phyloP scores from a whole-genome alignment of 2,113 vertebrate genomes.

The Donacobius atricapilla region DNA sequence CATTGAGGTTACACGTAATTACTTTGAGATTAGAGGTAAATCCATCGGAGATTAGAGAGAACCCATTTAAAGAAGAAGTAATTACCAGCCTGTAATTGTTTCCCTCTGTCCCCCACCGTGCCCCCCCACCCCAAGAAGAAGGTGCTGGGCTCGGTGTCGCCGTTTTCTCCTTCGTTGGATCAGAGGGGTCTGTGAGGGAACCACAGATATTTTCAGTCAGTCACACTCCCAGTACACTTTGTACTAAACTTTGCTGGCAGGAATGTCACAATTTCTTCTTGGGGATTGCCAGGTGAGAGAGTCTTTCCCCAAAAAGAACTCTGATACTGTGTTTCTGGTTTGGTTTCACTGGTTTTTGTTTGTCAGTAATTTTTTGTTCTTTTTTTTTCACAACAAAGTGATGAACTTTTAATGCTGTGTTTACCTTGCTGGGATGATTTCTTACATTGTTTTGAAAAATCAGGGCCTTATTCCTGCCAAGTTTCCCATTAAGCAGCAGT shows the following conservation, averaged over 20 bases:
- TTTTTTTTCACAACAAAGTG: background rate
- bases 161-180: accelerated
- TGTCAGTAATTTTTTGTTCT: background rate
- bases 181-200: accelerated
- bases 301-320: background rate
- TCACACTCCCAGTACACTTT: background rate
- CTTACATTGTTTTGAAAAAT: background rate
- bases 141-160: background rate
- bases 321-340: background rate
- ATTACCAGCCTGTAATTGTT: conserved; percentile 66
- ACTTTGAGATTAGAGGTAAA: conserved; percentile 69
- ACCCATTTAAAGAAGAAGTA: conserved; percentile 64
- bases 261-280: background rate
- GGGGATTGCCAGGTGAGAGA: background rate
- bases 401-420: background rate
- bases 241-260: background rate
- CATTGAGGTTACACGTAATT: conserved; percentile 59
- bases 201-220: background rate
- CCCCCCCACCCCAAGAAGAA: background rate
- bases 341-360: background rate
- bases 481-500: background rate
- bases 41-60: conserved; percentile 46
- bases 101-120: background rate
- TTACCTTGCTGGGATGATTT: background rate
- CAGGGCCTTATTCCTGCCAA: background rate